Evolutionary conservation across 1,140 invertebrate species (phyloP), one percentile per base, ranked within the genome.

Genomic region (Drosophila bocqueti): DNA sequence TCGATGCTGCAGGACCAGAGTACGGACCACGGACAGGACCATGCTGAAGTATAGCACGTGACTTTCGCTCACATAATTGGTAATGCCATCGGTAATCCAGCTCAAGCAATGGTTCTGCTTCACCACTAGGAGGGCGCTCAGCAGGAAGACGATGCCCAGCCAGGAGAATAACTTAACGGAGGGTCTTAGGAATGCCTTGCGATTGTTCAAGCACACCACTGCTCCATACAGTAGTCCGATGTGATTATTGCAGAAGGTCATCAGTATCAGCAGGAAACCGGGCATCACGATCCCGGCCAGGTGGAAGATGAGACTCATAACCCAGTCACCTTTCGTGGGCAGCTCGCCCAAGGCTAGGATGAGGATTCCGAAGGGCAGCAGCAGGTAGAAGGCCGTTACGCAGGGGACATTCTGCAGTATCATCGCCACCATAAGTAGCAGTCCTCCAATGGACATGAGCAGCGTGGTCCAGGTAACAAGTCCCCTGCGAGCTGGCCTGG

Each of bases 121-220:
- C 15, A 96, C 81, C 18, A 97, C 96, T 93, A 97, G 97, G 24
- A 73, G 42, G 93, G 94, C 49, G 11, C 76, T 45, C 13, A 96
- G 59, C 15, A 71, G 10, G 0, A 68, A 8, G n/a, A 79, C 73
- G 5, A 92, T 40, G 0, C 24, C 3, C 0, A 83, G 42, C 86
- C 91, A 87, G 0, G 76, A 21, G 38, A 66, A 60, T 3, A 92
- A 66, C n/a, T 78, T 78, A 2, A 65, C 0, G 1, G 69, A 57
- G 16, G 79, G 73, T 8, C n/a, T 38, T 0, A 31, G 38, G 26
- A 92, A 75, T 1, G 60, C 69, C 0, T 50, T 45, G 6, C 63
- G 54, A 45, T 89, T 81, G 18, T 83, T 42, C 1, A 76, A 6
- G 24, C 50, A 50, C 49, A 54, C 21, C 69, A 62, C 7, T 47